Evolutionary conservation across 2,888 invertebrate species (phyloP).

Genomic region (Stramonita haemastoma): DNA sequence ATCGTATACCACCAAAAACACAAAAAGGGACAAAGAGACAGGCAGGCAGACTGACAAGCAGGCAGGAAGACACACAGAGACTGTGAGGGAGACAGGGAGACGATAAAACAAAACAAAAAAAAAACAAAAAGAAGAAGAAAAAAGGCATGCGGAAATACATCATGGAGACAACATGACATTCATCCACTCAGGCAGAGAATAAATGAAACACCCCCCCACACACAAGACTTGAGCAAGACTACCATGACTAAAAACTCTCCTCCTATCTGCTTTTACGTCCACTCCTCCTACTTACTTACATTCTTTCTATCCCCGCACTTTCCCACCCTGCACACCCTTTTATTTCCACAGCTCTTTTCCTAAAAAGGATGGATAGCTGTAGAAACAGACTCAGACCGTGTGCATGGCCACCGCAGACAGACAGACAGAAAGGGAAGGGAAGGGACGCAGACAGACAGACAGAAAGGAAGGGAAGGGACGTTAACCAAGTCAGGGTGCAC

Average conservation of each 20-base stretch:
- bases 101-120: no score
- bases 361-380: not conserved
- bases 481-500: not conserved
- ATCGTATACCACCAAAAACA: no score
- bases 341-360: not conserved
- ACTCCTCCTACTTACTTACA: not conserved
- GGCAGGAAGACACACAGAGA: no score
- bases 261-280: not conserved
- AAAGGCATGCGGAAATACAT: no score
- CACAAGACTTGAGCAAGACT: no score
- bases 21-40: no score
- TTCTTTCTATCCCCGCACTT: not conserved
- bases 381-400: not conserved
- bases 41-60: no score
- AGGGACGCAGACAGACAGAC: not conserved
- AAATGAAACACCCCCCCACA: not conserved
- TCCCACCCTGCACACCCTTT: not conserved
- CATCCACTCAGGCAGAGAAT: no score
- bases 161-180: no score
- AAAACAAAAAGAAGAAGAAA: no score
- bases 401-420: no score
- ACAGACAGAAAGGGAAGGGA: not conserved
- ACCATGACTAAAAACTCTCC: not conserved
- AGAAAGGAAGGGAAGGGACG: not conserved
- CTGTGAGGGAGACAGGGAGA: no score